Percentiles rank a stretch among this genome's conserved stretches.
These are phyloP conservation scores for Microtus richardsoni DNA, from an alignment of 2,113 vertebrate genomes.

Conservation along the genomic window DNA sequence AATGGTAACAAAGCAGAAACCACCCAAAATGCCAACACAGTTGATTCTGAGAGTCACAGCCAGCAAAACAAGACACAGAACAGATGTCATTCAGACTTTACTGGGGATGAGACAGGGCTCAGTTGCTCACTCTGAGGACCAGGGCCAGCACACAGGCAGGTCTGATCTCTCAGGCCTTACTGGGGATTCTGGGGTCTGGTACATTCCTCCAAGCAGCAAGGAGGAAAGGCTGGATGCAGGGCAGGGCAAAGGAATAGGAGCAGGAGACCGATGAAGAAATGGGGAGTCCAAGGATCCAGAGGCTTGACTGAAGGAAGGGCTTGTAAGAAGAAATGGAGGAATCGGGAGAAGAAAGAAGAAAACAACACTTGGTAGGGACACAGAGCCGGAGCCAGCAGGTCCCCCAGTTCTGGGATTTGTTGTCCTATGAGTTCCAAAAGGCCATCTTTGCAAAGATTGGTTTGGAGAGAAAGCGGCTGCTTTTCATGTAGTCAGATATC, in stretches of 20 bases:
- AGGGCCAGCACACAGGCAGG: neutral
- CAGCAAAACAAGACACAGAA: neutral
- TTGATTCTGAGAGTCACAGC: neutral
- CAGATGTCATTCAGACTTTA: neutral
- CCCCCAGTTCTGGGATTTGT: accelerated
- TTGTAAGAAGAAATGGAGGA: neutral
- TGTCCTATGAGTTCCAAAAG: constrained; percentile 77
- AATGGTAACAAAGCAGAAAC: neutral
- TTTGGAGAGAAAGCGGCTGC: constrained; percentile 79
- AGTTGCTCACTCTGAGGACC: neutral
- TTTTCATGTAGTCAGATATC: constrained; percentile 94
- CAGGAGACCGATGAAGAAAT: no score
- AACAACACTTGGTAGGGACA: no score
- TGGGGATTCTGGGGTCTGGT: neutral
- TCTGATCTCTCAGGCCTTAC: neutral
- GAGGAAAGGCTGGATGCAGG: neutral
- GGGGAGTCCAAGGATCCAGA: neutral
- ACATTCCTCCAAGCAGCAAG: neutral
- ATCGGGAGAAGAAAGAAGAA: neutral
- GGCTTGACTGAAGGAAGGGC: no score
- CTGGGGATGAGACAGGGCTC: neutral
- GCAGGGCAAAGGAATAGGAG: neutral
- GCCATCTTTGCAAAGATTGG: constrained; percentile 83
- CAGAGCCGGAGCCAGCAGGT: neutral
- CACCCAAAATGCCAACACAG: neutral